phyloP scores from a whole-genome alignment of 2,888 invertebrate genomes.

The Rugalucina vietnamica region DNA sequence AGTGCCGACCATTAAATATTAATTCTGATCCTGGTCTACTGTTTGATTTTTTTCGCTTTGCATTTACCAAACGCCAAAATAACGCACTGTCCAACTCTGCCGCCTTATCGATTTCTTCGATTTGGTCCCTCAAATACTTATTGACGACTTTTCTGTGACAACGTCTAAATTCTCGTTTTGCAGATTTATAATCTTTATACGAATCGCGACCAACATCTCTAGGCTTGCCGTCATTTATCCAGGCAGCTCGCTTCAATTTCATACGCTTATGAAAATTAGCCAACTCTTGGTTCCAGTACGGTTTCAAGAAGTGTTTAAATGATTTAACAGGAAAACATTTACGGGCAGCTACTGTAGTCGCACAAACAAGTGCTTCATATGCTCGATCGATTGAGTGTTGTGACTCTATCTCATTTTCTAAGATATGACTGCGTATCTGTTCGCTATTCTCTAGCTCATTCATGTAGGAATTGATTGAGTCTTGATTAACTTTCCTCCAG shows the following conservation, averaged over 20 bases:
- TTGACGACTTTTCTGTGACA: slow-evolving; percentile 6
- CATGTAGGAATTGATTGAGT: background rate
- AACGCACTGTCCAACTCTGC: slow-evolving; percentile 20
- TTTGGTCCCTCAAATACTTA: background rate
- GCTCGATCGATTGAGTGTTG: background rate
- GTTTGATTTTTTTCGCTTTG: background rate
- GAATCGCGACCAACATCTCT: background rate
- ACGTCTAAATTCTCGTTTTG: slow-evolving; percentile 13
- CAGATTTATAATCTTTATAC: slow-evolving; percentile 19
- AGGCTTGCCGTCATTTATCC: background rate
- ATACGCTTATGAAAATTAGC: background rate
- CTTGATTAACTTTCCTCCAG: slow-evolving; percentile 2
- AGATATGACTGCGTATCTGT: too few relatives aligned
- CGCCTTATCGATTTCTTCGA: slow-evolving; percentile 8
- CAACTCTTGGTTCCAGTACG: slow-evolving; percentile 27
- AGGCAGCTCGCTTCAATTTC: background rate
- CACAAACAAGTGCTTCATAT: background rate
- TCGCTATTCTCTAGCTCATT: background rate
- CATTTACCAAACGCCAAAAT: slow-evolving; percentile 20
- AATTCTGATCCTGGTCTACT: background rate
- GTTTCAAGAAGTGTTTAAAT: slow-evolving; percentile 15
- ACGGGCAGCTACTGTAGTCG: background rate
- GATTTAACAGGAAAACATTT: slow-evolving; percentile 12
- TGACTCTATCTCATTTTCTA: background rate
- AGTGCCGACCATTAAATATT: background rate